These are phyloP conservation scores for Styela clava DNA, from an alignment of 23 tunicate genomes.

Conservation along the genomic window DNA sequence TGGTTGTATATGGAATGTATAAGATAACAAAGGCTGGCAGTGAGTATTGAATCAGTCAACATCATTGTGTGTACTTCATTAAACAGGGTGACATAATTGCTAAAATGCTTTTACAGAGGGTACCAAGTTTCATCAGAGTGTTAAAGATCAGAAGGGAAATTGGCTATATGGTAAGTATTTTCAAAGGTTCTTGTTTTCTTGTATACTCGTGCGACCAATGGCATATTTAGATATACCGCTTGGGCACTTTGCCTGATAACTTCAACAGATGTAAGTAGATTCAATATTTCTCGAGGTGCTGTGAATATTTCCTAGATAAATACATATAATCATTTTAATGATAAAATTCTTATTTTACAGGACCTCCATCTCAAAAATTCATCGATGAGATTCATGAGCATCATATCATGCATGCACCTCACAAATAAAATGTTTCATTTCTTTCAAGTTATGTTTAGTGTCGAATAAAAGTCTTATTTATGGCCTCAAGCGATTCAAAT, in stretches of 20 bases:
- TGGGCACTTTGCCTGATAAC: no score
- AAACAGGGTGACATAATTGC: no score
- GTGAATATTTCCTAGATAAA: no score
- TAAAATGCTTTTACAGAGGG: conserved; percentile 35
- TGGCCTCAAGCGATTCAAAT: no score
- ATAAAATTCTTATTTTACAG: conserved; percentile 19
- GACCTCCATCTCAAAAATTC: conserved; percentile 46
- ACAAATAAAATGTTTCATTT: conserved; percentile 23
- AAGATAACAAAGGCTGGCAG: conserved; percentile 16
- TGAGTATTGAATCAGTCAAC: background rate
- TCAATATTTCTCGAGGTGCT: no score
- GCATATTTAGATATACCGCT: no score
- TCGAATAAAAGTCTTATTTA: background rate
- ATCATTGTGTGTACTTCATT: no score
- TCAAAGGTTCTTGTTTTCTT: background rate
- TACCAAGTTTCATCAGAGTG: conserved; percentile 44
- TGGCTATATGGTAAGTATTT: conserved; percentile 57
- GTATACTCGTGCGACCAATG: no score
- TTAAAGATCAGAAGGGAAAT: conserved; percentile 49
- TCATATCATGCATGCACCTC: conserved; percentile 48
- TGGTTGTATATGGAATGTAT: conserved; percentile 15
- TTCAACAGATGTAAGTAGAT: no score
- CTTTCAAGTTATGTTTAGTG: background rate
- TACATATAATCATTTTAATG: no score
- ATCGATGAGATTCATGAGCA: conserved; percentile 32